Evolutionary conservation across 2,113 vertebrate species (phyloP).

Genomic region (Pterocles burchelli): DNA sequence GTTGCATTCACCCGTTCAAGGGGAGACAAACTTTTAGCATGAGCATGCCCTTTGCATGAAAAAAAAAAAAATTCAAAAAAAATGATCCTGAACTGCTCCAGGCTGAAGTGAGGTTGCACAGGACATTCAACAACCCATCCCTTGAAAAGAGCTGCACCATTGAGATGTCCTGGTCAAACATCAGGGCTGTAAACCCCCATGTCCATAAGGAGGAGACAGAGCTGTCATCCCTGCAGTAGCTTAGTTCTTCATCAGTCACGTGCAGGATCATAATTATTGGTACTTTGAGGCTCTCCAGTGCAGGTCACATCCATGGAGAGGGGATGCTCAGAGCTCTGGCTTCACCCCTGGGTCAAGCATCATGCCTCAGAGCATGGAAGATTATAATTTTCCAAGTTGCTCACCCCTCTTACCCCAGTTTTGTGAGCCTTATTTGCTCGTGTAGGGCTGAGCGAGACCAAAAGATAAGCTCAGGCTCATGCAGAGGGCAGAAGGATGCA

Average conservation of each 20-base stretch:
- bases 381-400: neutral
- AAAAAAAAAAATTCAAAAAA: neutral
- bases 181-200: accelerated
- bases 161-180: neutral
- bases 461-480: neutral
- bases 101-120: neutral
- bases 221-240: neutral
- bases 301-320: accelerated
- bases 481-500: constrained; percentile 32
- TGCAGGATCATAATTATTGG: neutral
- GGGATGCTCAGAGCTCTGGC: neutral
- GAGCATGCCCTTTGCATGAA: neutral
- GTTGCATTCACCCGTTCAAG: neutral
- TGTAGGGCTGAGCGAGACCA: neutral
- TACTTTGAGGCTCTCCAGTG: neutral
- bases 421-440: neutral
- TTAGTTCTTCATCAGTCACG: neutral
- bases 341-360: neutral
- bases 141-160: neutral
- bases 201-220: accelerated
- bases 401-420: neutral
- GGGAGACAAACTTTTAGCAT: neutral
- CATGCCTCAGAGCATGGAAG: neutral
- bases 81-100: neutral
- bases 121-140: neutral